Evolutionary conservation across 2,113 vertebrate genomes (phyloP).

Genomic region (Malurus cyaneus): DNA sequence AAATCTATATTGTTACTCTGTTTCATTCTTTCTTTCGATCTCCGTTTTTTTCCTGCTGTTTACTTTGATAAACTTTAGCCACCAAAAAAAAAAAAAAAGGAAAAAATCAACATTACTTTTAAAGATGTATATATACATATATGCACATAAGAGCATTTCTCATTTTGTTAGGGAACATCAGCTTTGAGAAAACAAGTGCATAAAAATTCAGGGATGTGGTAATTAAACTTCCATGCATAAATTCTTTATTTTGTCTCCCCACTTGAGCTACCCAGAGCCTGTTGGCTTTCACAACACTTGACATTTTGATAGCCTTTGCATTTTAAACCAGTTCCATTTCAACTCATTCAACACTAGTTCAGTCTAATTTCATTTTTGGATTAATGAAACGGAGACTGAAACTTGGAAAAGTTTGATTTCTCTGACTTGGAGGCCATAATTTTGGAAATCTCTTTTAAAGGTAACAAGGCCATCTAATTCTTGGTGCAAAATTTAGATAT

Average conservation of each 20-base stretch:
- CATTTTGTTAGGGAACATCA: background rate
- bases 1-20: background rate
- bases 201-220: background rate
- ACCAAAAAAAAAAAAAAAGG: background rate
- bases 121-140: background rate
- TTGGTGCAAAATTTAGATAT: background rate
- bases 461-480: background rate
- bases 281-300: slow-evolving; percentile 14
- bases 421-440: background rate
- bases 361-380: background rate
- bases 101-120: background rate
- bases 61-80: background rate
- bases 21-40: background rate
- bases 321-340: slow-evolving; percentile 3
- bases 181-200: background rate
- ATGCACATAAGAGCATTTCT: background rate
- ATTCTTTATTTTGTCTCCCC: background rate
- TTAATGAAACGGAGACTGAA: background rate
- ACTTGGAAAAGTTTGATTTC: background rate
- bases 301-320: slow-evolving; percentile 39
- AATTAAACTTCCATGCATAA: background rate
- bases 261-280: background rate
- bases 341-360: background rate
- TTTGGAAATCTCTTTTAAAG: background rate
- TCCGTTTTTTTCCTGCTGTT: background rate